Evolutionary conservation across 1,140 invertebrate species (phyloP).

Genomic region (fruit fly (Drosophila melanogaster)): DNA sequence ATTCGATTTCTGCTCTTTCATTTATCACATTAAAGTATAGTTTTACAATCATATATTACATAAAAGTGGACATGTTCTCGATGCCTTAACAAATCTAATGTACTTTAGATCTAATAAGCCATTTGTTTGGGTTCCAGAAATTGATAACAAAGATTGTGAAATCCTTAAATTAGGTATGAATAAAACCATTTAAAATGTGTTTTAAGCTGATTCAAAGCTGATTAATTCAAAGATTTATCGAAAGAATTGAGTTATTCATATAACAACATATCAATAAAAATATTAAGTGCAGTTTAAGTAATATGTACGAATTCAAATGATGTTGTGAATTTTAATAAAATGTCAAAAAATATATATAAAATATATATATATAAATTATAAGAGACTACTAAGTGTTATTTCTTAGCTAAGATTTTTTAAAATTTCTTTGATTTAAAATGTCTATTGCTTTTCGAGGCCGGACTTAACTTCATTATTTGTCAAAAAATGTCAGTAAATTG

Average conservation of each 20-base stretch:
- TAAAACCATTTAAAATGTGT: background rate
- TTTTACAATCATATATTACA: conserved; percentile 70
- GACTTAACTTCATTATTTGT: too few relatives aligned
- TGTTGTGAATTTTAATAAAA: too few relatives aligned
- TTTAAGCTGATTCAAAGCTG: background rate
- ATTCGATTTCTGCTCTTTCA: conserved; percentile 51
- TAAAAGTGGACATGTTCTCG: conserved; percentile 44
- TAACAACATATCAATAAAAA: background rate
- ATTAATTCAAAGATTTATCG: background rate
- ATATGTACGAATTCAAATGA: background rate
- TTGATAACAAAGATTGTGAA: background rate
- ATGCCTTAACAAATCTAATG: conserved; percentile 59
- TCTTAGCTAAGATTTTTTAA: background rate
- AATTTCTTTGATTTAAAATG: too few relatives aligned
- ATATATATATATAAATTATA: too few relatives aligned
- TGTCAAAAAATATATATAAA: too few relatives aligned
- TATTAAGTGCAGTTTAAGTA: background rate
- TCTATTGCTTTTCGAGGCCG: too few relatives aligned
- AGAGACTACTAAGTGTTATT: background rate
- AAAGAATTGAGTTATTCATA: background rate
- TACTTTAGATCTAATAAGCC: conserved; percentile 50
- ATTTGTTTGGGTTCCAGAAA: conserved; percentile 2
- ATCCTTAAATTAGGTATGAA: background rate
- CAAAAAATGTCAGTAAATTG: background rate
- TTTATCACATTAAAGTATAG: conserved; percentile 80